Base-by-base conservation (phyloP, 2,888 invertebrate species). In the Ichneumoninae sp. region DNA sequence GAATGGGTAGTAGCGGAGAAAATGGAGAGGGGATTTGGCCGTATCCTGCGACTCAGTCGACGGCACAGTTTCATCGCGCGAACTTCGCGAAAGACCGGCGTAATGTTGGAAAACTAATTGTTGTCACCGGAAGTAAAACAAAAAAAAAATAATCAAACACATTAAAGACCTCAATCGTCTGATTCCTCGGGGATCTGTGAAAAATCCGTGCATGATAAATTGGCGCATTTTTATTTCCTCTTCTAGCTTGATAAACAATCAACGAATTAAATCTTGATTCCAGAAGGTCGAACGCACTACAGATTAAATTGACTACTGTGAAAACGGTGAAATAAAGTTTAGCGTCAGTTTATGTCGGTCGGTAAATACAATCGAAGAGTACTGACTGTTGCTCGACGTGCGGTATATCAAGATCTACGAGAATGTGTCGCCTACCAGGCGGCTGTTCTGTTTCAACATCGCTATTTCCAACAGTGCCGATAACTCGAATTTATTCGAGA, bases 61-160 rank as follows among this genome's bases (percentile, higher is more conserved):
- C 86, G 86, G 86, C 85, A 83, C 87, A 88, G 87, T 85, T 87
- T 80, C 86, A 86, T 83, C 87, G 88, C 84, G 88, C 78, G 86
- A 88, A 87, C 86, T 82, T 87, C 88, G 82, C 83, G 80, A 86
- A 81, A 82, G 81, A 83, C 82, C 70, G 85, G 68, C 57, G 66
- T 26, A 66, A 79, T 85, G 81, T 80, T 68, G 84, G 82, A 74
- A 62, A 82, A 85, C 10, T 30, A 86, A 86, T 85, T 60, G 22
- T 8, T 22, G 66, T 36, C 13, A 22, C 54, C 68, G 40, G 44
- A 16, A 47, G 66, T 13, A 52, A 33, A 65, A 66, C n/a, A 19
- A 19, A 36, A 10, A 26, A 5, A 0, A 0, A 22, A 57, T 26
- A 60, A 30, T 33, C 26, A 60, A 33, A n/a, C 30, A 13, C 60